Conservation (phyloP, 2,113 vertebrate species). For the Catharus minimus region DNA sequence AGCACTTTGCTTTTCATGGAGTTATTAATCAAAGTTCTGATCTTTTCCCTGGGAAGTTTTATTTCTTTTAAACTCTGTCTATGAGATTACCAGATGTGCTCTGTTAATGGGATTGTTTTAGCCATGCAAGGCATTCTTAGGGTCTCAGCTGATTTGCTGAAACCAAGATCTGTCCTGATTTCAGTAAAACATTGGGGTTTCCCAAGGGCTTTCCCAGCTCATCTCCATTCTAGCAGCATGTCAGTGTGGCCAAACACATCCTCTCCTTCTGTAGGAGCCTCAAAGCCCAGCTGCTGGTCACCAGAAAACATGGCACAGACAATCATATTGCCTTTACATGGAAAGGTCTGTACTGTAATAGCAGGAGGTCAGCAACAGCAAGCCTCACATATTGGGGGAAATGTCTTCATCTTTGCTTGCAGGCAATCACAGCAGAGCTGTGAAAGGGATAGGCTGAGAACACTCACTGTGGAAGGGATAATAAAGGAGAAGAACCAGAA, state of each 20-base stretch:
- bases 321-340: not conserved
- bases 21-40: constrained; percentile 31
- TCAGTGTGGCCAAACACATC: accelerated
- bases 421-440: not conserved
- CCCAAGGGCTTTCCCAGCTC: not conserved
- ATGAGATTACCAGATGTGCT: constrained; percentile 43
- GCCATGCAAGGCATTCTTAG: not conserved
- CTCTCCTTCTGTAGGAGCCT: not conserved
- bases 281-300: not conserved
- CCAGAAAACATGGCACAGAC: not conserved
- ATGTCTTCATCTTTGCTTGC: not conserved
- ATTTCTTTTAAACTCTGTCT: constrained; percentile 34
- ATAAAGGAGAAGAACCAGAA: not conserved
- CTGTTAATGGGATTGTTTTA: not conserved
- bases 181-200: not conserved
- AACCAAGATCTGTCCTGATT: not conserved
- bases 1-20: constrained; percentile 9
- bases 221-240: not conserved
- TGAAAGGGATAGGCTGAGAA: not conserved
- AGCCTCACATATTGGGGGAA: not conserved
- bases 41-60: constrained; percentile 42
- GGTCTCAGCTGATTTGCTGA: constrained; percentile 26
- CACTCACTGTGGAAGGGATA: not conserved
- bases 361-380: not conserved
- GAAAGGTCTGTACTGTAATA: not conserved